Percentiles rank a stretch among this genome's conserved stretches.
Conservation (phyloP, 2,113 vertebrate genomes). For the Galbula dea region DNA sequence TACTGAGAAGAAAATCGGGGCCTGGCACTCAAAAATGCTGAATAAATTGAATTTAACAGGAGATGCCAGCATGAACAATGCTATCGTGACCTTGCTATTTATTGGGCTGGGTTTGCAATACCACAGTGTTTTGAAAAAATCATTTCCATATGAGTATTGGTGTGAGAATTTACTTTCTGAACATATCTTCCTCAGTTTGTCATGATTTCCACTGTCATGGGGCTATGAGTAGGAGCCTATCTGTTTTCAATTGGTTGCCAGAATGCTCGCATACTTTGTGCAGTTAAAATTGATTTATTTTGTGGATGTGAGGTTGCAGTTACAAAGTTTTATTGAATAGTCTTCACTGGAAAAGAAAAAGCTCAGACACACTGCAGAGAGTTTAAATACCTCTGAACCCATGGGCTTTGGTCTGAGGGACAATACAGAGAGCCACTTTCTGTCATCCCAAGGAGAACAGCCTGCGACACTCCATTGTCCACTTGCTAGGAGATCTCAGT, state of each 20-base stretch:
- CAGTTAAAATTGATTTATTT: conserved; percentile 45
- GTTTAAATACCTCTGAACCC: not conserved
- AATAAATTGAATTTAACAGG: not conserved
- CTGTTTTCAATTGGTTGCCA: conserved; percentile 44
- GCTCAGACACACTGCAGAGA: not conserved
- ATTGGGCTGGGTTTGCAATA: conserved; percentile 8
- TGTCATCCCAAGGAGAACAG: not conserved
- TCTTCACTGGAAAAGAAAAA: conserved; percentile 5
- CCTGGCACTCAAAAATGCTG: not conserved
- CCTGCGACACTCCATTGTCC: not conserved
- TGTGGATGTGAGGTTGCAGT: conserved; percentile 16
- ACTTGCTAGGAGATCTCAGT: not conserved
- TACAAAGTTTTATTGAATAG: conserved; percentile 22
- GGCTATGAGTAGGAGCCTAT: conserved; percentile 4
- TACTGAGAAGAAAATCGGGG: not conserved
- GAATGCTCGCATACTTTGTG: conserved; percentile 1
- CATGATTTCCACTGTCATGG: conserved; percentile 18
- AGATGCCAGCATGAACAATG: conserved; percentile 7
- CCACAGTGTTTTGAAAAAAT: conserved; percentile 14
- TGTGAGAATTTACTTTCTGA: conserved; percentile 46
- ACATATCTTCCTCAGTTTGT: conserved; percentile 29
- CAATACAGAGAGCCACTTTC: not conserved
- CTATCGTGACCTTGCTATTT: conserved; percentile 13
- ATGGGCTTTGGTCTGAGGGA: not conserved
- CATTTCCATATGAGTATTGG: conserved; percentile 50